Base-by-base conservation (phyloP, 2,797 vertebrate species). In the Thalassophryne amazonica region DNA sequence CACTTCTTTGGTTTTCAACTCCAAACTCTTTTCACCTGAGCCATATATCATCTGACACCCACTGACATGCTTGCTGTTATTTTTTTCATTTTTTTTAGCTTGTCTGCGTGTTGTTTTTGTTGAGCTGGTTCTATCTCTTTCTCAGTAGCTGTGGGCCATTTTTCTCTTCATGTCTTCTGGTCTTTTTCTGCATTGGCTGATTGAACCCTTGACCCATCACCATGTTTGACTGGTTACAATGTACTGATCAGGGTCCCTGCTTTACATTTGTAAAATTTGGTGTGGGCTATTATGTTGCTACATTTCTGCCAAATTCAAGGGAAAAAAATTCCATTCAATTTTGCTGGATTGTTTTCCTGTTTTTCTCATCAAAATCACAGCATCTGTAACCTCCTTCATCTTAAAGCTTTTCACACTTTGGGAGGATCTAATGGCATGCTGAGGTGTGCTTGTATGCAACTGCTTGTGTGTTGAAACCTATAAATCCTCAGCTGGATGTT, bases 61-160 rank as follows among this genome's bases (percentile, higher is more conserved):
- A 50, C 43, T 11, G 4, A 40, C 43, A 38, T n/a, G 30, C 37
- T 46, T 42, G 51, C 9, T 34, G 23, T 31, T 27, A 38, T 57
- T 25, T 13, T 10, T 2, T 36, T n/a, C n/a, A n/a, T 31, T 28
- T 25, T 39, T 60, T 54, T 60, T n/a, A 69, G 20, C 7, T 43
- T 11, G 25, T 37, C 60, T 15, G n/a, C 13, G n/a, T 50, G 36
- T 30, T 23, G 22, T 57, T 62, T 64, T 21, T n/a, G n/a, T n/a
- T 5, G 3, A 34, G 33, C 11, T 11, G 1, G 48, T 54, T 30
- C 16, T 14, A 48, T 68, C 32, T 34, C 60, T 42, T 52, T 32
- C 61, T 62, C 60, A 59, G 66, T 48, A 23, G 76, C 83, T 68
- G 10, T 0, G 30, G 73, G 80, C 60, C 37, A 39, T 69, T 68